Conservation (phyloP, 1,140 invertebrate species). For the Polypedilum pembai region DNA sequence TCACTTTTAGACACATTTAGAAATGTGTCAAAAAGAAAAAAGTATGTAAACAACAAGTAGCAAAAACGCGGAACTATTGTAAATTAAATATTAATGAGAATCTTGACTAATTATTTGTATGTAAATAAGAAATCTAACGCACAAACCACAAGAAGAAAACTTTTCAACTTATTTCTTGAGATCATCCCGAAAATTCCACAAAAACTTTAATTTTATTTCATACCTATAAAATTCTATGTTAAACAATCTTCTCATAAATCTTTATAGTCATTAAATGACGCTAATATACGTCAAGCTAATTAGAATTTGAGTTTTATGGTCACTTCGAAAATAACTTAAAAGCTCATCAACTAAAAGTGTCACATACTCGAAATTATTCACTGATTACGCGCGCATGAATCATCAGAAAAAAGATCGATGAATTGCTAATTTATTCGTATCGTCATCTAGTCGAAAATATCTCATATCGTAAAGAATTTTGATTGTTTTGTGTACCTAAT, state of each 20-base stretch:
- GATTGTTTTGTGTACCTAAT: not conserved
- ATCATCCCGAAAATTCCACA: too few species aligned
- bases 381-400: not conserved
- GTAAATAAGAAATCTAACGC: too few species aligned
- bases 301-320: not conserved
- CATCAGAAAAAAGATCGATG: not conserved
- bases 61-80: too few species aligned
- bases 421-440: slow-evolving; percentile 22
- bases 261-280: not conserved
- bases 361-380: not conserved
- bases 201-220: too few species aligned
- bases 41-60: too few species aligned
- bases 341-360: not conserved
- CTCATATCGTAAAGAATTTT: not conserved
- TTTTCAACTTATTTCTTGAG: too few species aligned
- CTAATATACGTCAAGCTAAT: slow-evolving; percentile 4
- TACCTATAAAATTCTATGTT: too few species aligned
- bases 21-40: too few species aligned
- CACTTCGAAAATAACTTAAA: not conserved
- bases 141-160: too few species aligned
- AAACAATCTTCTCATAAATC: not conserved
- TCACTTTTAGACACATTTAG: too few species aligned
- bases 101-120: too few species aligned
- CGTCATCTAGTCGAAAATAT: slow-evolving; percentile 1
- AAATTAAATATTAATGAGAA: too few species aligned